Evolutionary conservation across 2,797 vertebrate genomes (phyloP).

Genomic region (Argya squamiceps): DNA sequence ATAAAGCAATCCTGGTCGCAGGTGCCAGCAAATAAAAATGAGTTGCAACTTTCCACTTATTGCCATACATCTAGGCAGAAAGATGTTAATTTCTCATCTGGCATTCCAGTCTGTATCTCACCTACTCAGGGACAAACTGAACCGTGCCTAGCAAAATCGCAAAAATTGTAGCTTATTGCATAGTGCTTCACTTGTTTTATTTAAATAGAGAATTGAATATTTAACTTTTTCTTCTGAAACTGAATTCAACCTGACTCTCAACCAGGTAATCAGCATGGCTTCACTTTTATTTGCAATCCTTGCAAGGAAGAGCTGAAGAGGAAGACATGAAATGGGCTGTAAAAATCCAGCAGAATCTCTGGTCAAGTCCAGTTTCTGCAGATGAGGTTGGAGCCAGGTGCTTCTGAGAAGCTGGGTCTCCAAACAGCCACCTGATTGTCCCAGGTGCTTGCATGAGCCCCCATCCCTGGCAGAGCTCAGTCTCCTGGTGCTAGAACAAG

Average conservation of each 20-base stretch:
- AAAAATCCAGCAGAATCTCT: neutral
- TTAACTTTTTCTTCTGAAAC: neutral
- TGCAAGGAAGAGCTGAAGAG: neutral
- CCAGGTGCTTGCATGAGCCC: neutral
- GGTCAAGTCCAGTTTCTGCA: neutral
- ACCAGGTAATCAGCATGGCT: neutral
- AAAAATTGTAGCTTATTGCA: neutral
- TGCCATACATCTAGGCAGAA: neutral
- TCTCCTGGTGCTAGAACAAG: neutral
- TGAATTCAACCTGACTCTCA: neutral
- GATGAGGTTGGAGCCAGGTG: neutral
- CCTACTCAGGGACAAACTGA: neutral
- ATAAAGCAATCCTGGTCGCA: neutral
- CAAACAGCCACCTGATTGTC: neutral
- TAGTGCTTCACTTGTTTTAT: neutral
- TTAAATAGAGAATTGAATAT: neutral
- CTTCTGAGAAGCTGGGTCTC: neutral
- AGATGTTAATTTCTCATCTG: accelerated
- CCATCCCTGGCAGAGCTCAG: neutral
- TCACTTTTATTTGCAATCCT: neutral
- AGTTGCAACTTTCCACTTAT: neutral
- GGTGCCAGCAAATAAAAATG: neutral
- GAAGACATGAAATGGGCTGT: neutral
- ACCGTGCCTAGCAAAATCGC: neutral
- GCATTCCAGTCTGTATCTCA: neutral